Evolutionary conservation across 2,888 invertebrate species (phyloP).

Genomic region (Hirtodrosophila confusa): DNA sequence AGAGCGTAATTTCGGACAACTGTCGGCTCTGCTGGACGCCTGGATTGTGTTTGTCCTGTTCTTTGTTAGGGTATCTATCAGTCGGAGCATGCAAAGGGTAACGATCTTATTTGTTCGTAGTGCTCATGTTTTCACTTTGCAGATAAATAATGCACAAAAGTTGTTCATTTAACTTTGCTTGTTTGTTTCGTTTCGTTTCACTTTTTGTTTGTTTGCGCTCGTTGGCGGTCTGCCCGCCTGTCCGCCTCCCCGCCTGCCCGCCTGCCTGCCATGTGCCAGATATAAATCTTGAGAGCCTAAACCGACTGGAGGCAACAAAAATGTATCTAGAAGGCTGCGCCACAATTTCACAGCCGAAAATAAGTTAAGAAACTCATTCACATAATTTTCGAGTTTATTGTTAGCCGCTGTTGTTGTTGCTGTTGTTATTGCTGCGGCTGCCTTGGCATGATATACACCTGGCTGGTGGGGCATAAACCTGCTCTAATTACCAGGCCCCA

Average conservation of each 20-base stretch:
- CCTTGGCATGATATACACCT: conserved; percentile 65
- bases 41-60: too few relatives aligned
- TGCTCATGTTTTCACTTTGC: conserved; percentile 59
- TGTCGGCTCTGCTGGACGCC: too few relatives aligned
- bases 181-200: conserved; percentile 65
- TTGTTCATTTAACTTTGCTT: conserved; percentile 78
- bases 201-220: conserved; percentile 54
- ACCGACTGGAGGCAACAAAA: conserved; percentile 18
- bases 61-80: conserved; percentile 10
- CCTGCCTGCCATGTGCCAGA: conserved; percentile 71
- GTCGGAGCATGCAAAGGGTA: neutral
- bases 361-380: conserved; percentile 78
- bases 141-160: conserved; percentile 78
- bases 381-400: conserved; percentile 79
- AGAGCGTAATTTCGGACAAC: too few relatives aligned
- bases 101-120: conserved; percentile 34
- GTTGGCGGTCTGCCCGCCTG: conserved; percentile 38
- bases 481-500: conserved; percentile 71
- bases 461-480: conserved; percentile 68
- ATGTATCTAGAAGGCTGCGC: too few relatives aligned
- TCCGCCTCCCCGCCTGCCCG: neutral
- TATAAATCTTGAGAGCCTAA: conserved; percentile 67
- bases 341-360: conserved; percentile 45
- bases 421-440: conserved; percentile 4
- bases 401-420: conserved; percentile 37